Conservation (phyloP, 2,888 invertebrate genomes). For the Xiphydria camelus region DNA sequence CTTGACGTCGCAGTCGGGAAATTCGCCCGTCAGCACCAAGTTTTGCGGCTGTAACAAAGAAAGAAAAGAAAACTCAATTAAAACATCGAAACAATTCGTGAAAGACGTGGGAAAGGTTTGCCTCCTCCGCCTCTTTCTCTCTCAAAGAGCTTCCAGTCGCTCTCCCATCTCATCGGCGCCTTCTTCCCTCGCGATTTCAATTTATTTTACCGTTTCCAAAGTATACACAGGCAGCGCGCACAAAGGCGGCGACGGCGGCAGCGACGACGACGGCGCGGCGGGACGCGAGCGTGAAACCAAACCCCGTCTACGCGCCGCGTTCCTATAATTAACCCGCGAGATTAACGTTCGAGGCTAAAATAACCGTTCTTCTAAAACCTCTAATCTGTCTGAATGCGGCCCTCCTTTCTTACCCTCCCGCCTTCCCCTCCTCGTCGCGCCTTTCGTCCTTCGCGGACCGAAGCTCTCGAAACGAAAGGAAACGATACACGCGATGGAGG, state of each 20-base stretch:
- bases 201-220: no score
- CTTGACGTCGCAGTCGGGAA: slow-evolving; percentile 78
- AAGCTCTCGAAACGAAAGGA: slow-evolving; percentile 1
- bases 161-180: no score
- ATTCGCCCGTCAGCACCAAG: slow-evolving; percentile 80
- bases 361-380: slow-evolving; percentile 14
- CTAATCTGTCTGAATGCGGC: slow-evolving; percentile 9
- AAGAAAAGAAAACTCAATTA: slow-evolving; percentile 20
- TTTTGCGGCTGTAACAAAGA: slow-evolving; percentile 81
- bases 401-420: no score
- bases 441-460: slow-evolving; percentile 11
- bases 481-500: not conserved
- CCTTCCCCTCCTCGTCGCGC: slow-evolving; percentile 15
- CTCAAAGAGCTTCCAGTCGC: no score
- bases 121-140: no score
- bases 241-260: no score
- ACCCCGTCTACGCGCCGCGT: no score
- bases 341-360: slow-evolving; percentile 26
- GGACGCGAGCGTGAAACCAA: slow-evolving; percentile 18
- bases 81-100: no score
- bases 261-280: no score
- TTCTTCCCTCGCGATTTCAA: no score
- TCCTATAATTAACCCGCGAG: slow-evolving; percentile 25
- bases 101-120: no score
- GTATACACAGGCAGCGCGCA: no score